A percentile compares a stretch with the other conserved stretches of the same genome.
Evolutionary conservation across 2,888 invertebrate genomes (phyloP).

Genomic region (Ephialtes manifestator): DNA sequence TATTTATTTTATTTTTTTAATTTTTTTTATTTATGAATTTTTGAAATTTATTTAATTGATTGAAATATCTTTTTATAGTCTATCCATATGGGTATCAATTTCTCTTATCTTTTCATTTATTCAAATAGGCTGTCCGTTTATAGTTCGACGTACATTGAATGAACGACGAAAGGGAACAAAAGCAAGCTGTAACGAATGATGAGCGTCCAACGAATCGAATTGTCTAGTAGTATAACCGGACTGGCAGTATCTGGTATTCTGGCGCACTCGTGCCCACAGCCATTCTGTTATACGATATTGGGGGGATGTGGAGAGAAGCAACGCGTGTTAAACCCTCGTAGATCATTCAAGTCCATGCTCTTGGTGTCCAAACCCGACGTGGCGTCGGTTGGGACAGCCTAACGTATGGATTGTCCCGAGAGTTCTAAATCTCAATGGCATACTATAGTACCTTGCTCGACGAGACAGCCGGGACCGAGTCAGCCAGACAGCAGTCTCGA

Average conservation of each 20-base stretch:
- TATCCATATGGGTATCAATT: background rate
- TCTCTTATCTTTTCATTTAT: background rate
- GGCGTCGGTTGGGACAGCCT: constrained; percentile 56
- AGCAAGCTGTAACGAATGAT: constrained; percentile 9
- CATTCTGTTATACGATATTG: constrained; percentile 28
- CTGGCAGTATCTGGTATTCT: background rate
- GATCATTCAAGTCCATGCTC: constrained; percentile 75
- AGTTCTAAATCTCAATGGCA: constrained; percentile 70
- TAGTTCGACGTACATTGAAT: background rate
- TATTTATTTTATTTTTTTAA: too few species aligned
- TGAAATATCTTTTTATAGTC: background rate
- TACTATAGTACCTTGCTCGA: constrained; percentile 7
- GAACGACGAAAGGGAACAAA: background rate
- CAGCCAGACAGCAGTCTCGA: constrained; percentile 46
- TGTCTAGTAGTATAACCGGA: background rate
- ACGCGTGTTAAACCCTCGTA: constrained; percentile 78
- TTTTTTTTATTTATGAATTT: too few species aligned
- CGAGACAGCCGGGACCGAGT: constrained; percentile 52
- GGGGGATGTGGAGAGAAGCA: constrained; percentile 22
- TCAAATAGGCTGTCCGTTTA: background rate
- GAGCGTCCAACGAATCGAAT: background rate
- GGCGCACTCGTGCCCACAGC: constrained; percentile 12
- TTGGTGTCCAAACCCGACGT: constrained; percentile 73
- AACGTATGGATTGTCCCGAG: constrained; percentile 63
- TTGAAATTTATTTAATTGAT: background rate